Conservation (phyloP, 2,888 invertebrate genomes). For the Arenicola marina region DNA sequence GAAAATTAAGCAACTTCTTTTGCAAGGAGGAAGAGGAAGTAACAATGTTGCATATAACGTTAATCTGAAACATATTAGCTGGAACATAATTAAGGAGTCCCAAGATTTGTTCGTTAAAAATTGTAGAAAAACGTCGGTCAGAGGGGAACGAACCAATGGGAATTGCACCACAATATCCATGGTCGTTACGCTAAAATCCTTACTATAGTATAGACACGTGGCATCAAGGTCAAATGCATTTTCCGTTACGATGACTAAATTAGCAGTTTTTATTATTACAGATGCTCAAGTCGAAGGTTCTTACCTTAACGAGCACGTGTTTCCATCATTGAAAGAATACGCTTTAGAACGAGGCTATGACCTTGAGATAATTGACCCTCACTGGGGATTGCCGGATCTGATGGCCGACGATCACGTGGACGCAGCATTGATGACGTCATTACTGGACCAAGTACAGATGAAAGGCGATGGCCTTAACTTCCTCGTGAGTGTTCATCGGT, state of each 20-base stretch:
- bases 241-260: not conserved
- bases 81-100: no score
- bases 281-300: not conserved
- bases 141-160: no score
- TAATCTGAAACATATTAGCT: no score
- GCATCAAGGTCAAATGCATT: not conserved
- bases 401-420: constrained; percentile 44
- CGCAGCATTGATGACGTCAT: constrained; percentile 29
- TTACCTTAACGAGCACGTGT: not conserved
- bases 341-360: constrained; percentile 46
- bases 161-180: no score
- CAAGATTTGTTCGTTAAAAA: no score
- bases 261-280: not conserved
- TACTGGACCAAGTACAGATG: constrained; percentile 29
- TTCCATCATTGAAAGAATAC: constrained; percentile 3
- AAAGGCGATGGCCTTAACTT: constrained; percentile 34
- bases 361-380: constrained; percentile 51
- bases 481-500: constrained; percentile 1
- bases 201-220: no score
- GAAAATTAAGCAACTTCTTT: no score
- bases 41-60: no score
- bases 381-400: constrained; percentile 47
- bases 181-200: no score
- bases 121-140: no score
- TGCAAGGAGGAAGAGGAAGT: no score